Evolutionary conservation across 2,888 invertebrate genomes (phyloP).

Genomic region (Junonia oenone): DNA sequence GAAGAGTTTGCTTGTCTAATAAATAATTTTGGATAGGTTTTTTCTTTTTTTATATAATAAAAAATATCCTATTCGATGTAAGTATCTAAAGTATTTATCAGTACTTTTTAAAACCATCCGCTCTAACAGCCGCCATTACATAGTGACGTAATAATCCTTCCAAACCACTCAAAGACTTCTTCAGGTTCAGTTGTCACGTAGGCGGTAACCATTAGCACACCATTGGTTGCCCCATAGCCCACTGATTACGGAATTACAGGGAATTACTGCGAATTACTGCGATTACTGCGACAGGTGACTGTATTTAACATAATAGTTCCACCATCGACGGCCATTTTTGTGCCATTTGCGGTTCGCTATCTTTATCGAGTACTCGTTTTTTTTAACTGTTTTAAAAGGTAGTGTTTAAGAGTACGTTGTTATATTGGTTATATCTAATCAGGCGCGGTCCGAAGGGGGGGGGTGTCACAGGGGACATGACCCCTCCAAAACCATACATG

Average conservation of each 20-base stretch:
- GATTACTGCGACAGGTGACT: slow-evolving; percentile 33
- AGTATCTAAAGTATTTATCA: too few species aligned
- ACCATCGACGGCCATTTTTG: slow-evolving; percentile 8
- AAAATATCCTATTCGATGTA: too few species aligned
- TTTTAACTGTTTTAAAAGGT: not conserved
- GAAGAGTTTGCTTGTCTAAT: too few species aligned
- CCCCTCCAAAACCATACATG: too few species aligned
- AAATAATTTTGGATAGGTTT: not conserved
- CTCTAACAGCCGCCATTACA: not conserved
- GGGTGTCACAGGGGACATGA: too few species aligned
- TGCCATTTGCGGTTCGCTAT: not conserved
- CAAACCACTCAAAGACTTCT: not conserved
- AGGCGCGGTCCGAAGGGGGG: too few species aligned
- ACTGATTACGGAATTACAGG: slow-evolving; percentile 38
- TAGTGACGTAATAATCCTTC: not conserved
- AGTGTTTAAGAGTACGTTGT: too few species aligned
- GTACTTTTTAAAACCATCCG: too few species aligned
- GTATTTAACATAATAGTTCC: slow-evolving; percentile 20
- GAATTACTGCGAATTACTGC: slow-evolving; percentile 35
- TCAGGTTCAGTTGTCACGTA: slow-evolving; percentile 24
- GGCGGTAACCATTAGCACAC: slow-evolving; percentile 36
- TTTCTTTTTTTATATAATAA: not conserved
- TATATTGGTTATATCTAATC: too few species aligned
- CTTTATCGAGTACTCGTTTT: not conserved
- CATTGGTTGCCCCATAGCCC: slow-evolving; percentile 32